Evolutionary conservation across 2,113 vertebrate species (phyloP), one percentile per base, ranked within the genome.

Genomic region (Leptobrachium ailaonicum): DNA sequence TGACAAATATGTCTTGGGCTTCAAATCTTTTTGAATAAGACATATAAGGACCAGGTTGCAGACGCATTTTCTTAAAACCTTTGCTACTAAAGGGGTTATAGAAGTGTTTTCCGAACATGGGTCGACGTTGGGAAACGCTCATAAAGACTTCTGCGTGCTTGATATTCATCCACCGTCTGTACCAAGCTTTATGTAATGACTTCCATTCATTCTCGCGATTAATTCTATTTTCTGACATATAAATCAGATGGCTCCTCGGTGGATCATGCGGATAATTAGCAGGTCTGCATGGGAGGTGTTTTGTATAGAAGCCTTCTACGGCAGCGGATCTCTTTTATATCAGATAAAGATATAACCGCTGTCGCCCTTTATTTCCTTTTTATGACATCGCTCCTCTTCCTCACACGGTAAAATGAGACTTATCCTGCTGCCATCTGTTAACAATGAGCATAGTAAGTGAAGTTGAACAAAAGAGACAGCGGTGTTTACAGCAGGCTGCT

Each of bases 351-450:
- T 45, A 74, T 80, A 45, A 67, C 71, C 72, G 63, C 63, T 74
- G 78, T 74, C 78, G 66, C 41, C 62, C 56, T 68, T 66, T 74
- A 73, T 80, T 80, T 80, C 63, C 75, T 43, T 71, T 53, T 79
- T 71, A 73, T 80, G 71, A 32, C 63, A 76, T 76, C 74, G 20
- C 71, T 80, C 41, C 32, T 60, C 68, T 56, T 67, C 13, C 41
- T 73, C 32, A 6, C 50, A 79, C 45, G 54, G 50, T 80, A 72
- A 80, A 80, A 80, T 80, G 78, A 80, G 71, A 80, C 78, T 80
- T 80, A 74, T 80, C 78, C 78, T 73, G 71, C 78, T 80, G 71
- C 72, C 71, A 73, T 68, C 50, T 58, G 63, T 12, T 80, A 74
- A 80, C 78, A 80, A 80, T 80, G 71, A 60, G 70, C 64, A 73